Conservation (phyloP, 2,888 invertebrate species). For the Deroplatys truncata region DNA sequence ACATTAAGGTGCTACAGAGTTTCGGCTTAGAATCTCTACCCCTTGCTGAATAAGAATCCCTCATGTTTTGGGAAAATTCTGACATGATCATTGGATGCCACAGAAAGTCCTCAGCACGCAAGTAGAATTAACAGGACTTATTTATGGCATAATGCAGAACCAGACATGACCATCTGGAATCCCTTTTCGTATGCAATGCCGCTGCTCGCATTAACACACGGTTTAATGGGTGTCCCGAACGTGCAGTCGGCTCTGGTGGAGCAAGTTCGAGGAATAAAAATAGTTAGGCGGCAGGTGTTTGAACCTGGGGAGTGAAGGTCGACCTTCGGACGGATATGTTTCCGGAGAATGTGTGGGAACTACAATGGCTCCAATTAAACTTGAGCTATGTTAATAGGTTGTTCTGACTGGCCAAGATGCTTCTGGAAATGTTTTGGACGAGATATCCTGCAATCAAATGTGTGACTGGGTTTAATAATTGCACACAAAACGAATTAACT, state of each 20-base stretch:
- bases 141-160: neutral
- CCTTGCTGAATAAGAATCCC: too few species aligned
- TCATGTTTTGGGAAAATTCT: too few species aligned
- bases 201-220: neutral
- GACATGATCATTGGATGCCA: neutral
- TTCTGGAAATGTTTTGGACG: too few species aligned
- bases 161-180: neutral
- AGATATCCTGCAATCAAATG: too few species aligned
- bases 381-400: neutral
- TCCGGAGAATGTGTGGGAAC: neutral
- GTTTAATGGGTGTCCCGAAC: neutral
- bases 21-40: too few species aligned
- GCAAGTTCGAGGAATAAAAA: neutral
- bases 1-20: too few species aligned
- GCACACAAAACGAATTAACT: too few species aligned
- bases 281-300: neutral
- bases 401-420: neutral
- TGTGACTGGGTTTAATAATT: too few species aligned
- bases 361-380: neutral
- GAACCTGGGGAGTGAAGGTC: neutral
- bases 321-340: neutral
- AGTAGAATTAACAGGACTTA: neutral
- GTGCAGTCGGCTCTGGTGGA: neutral
- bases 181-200: neutral
- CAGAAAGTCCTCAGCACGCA: neutral